Evolutionary conservation across 2,113 vertebrate genomes (phyloP), one percentile per base, ranked within the genome.

Genomic region (Pteronura brasiliensis): DNA sequence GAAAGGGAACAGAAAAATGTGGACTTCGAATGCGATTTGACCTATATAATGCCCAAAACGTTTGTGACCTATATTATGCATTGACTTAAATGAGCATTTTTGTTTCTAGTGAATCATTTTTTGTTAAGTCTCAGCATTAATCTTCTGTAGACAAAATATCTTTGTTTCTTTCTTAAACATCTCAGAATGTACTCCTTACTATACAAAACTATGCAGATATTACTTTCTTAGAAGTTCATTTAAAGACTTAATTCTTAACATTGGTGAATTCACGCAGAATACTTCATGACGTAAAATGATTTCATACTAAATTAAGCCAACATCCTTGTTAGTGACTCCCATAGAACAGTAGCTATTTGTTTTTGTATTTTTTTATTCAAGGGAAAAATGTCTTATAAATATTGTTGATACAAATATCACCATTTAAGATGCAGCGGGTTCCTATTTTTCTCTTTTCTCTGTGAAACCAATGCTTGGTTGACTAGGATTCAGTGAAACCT

Each of bases 401-500:
- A 65, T 25, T 12, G 7, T 89, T 96, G 67, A 95, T 97, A 88
- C 85, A 96, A 98, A 98, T 98, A 93, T 3, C 57, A 71, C 82
- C 96, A 80, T 93, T 98, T 98, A 98, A 91, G 85, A 82, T 97
- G 94, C 88, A 94, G 44, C 97, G 95, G 47, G 86, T 96, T 98
- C 93, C 97, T 77, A 83, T 85, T 96, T 98, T 98, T 98, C 96
- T 93, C 92, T 89, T 97, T 98, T 97, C 93, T 97, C 90, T 92
- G 69, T 98, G 91, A 98, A 97, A 95, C 97, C 95, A 97, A 95
- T 98, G 97, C 98, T 97, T 98, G 97, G 96, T 96, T 98, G 98
- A 93, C 77, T 88, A 89, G 71, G 85, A 98, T 98, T 98, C 97
- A 97, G 89, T 98, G 98, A 99, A 98, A 98, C 98, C 97, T 98